Evolutionary conservation across 2,113 vertebrate species (phyloP), one percentile per base, ranked within the genome.

Genomic region (Phainopepla nitens): DNA sequence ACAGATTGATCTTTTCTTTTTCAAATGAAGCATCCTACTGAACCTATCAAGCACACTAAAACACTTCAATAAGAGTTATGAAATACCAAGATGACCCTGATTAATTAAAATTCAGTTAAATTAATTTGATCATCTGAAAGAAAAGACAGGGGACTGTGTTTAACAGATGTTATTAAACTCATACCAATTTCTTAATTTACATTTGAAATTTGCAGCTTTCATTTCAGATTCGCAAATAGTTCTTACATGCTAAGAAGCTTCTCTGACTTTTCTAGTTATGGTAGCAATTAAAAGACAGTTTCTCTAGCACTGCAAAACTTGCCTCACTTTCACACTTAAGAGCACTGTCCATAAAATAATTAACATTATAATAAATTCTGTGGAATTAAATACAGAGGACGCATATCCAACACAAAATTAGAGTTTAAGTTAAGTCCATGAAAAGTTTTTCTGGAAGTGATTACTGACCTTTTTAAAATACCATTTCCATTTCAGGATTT

Each of bases 71-170:
- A 58, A 29, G 4, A 77, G 13, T 31, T 66, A 78, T 22, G 15
- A 70, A 92, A 81, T 18, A 75, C 13, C 39, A 78, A 58, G 25
- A 82, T 3, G 4, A 12, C 14, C 6, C 13, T 15, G 2, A 61
- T 33, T 25, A 51, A 72, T 50, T 45, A 85, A 73, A 90, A 75
- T 66, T 61, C n/a, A 47, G 39, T 70, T 54, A 82, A 50, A 90
- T 64, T 65, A 75, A 58, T 70, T 36, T 75, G 51, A 82, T 35
- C 3, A 47, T 49, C 31, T 57, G n/a, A 61, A 95, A 78, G 36
- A 73, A 44, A 60, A 85, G 64, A 78, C 1, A 69, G 16, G 3
- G 8, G 15, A 53, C 14, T 0, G 0, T 11, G 1, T 45, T 69
- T 57, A 92, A 53, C 10, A 70, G 10, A 56, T 22, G 15, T 61